Evolutionary conservation across 2,113 vertebrate genomes (phyloP), one percentile per base, ranked within the genome.

Genomic region (Paracanthobrama guichenoti): DNA sequence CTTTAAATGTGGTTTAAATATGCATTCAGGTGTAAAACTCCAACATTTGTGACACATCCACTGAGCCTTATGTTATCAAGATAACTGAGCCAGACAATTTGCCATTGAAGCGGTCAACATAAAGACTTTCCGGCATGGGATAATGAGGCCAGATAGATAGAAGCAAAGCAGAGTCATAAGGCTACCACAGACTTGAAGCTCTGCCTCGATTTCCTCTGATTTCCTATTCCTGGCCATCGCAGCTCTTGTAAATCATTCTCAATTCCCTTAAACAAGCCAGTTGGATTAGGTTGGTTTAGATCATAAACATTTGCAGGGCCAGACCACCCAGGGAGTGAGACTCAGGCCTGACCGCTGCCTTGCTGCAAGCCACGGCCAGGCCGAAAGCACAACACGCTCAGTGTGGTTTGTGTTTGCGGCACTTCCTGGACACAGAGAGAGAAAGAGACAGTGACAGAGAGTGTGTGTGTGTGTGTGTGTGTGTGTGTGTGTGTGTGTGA

Each of bases 221-320:
- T 94, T 94, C 89, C 93, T 94, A 87, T 88, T 91, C 86, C 87
- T 93, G 91, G 92, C 92, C 86, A 76, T 85, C 78, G 80, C 92
- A 89, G 92, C 87, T 93, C 94, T 92, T 94, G 93, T 94, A 94
- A 95, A 95, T 95, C 93, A 95, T 94, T 94, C 93, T 93, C 93
- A 92, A 91, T 93, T 94, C 94, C 90, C 91, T 92, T 93, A 92
- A 95, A 94, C 93, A 94, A 94, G 94, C 94, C 93, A 94, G 93
- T 94, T 93, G 93, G 94, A 95, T 95, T 94, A 94, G 92, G 91
- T 94, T 90, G 92, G 92, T 93, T 94, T 92, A 93, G 92, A 94
- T 94, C 94, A 95, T 94, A 95, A 95, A 95, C 94, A 95, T 94
- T 93, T 90, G 91, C 90, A 90, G 91, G 86, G 91, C 67, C 92